A percentile compares a stretch with the other conserved stretches of the same genome.
Evolutionary conservation across 2,797 vertebrate genomes (phyloP).

Genomic region (Anabas testudineus): DNA sequence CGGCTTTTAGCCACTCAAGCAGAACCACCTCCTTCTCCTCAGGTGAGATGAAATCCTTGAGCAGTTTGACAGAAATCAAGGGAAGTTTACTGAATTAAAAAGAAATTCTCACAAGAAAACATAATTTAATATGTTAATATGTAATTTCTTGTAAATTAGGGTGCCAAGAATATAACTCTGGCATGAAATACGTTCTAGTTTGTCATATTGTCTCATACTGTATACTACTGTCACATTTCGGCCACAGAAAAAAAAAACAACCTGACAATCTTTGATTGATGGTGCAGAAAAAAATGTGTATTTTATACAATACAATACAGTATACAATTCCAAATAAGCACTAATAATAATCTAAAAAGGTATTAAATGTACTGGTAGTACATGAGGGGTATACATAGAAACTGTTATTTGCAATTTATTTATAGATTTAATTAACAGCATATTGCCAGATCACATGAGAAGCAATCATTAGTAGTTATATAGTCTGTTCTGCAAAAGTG

Average conservation of each 20-base stretch:
- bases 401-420: background rate
- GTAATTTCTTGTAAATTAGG: background rate
- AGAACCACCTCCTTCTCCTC: slow-evolving; percentile 93
- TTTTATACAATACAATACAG: no score
- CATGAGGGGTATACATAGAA: background rate
- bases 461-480: slow-evolving; percentile 1
- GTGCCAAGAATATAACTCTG: slow-evolving; percentile 11
- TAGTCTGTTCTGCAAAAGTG: no score
- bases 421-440: slow-evolving; percentile 2
- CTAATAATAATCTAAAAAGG: background rate
- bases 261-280: no score
- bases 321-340: no score
- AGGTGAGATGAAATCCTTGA: slow-evolving; percentile 76
- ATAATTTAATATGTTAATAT: no score
- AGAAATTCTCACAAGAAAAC: no score
- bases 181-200: slow-evolving; percentile 1
- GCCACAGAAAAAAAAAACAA: background rate
- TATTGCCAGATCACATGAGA: background rate
- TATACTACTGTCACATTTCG: background rate
- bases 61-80: background rate
- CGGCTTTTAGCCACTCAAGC: slow-evolving; percentile 91
- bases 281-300: no score
- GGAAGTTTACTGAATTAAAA: background rate
- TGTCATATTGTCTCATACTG: background rate
- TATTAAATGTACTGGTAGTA: no score